Evolutionary conservation across 2,113 vertebrate genomes (phyloP).

Genomic region (Silurus asotus): DNA sequence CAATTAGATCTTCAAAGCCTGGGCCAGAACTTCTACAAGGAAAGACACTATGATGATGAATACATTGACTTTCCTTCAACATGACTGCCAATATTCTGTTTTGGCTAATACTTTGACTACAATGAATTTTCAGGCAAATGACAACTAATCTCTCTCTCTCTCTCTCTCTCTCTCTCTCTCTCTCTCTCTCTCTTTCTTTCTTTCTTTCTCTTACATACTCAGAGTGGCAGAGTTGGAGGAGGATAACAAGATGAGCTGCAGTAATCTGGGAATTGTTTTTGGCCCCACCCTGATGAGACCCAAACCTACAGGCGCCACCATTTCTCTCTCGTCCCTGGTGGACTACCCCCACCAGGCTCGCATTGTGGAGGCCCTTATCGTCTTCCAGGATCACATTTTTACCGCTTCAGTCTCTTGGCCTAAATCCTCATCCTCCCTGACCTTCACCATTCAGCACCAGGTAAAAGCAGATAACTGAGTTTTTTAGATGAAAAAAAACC

Average conservation of each 20-base stretch:
- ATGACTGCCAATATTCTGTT: neutral
- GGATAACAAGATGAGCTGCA: conserved; percentile 93
- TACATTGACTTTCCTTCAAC: neutral
- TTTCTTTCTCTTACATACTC: too few relatives aligned
- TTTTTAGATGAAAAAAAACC: neutral
- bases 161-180: neutral
- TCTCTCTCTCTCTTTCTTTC: neutral
- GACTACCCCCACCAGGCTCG: conserved; percentile 97
- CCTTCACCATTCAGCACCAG: conserved; percentile 35
- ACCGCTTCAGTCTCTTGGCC: conserved; percentile 43
- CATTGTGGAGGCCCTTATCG: conserved; percentile 85
- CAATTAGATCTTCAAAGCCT: neutral
- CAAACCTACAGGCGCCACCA: conserved; percentile 85
- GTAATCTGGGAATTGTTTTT: conserved; percentile 93
- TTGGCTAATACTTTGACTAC: neutral
- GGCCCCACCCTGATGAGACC: conserved; percentile 93
- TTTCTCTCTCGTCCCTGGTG: conserved; percentile 92
- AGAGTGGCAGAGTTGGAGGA: conserved; percentile 89
- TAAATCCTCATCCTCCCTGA: conserved; percentile 41
- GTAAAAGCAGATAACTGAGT: conserved; percentile 11
- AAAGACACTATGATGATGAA: neutral
- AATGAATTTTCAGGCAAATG: neutral
- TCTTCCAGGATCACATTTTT: conserved; percentile 85
- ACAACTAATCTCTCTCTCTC: neutral
- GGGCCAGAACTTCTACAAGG: neutral